A percentile compares a stretch with the other conserved stretches of the same genome.
These are phyloP conservation scores for Apodemia duryi DNA, from an alignment of 2,888 invertebrate genomes.

Conservation along the genomic window DNA sequence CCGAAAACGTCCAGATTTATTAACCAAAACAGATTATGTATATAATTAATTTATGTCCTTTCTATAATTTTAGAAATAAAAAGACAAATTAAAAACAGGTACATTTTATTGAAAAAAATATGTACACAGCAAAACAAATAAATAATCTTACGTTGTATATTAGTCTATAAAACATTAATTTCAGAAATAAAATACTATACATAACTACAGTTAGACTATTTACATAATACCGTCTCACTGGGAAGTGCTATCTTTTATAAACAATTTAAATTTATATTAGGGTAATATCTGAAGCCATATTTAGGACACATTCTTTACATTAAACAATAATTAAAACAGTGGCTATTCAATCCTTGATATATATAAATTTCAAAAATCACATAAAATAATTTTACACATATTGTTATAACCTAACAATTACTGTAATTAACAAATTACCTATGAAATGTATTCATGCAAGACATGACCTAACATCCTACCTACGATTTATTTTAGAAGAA, in stretches of 20 bases:
- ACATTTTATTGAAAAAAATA: conserved; percentile 80
- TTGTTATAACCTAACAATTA: conserved; percentile 65
- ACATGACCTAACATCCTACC: conserved; percentile 61
- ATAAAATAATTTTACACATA: conserved; percentile 61
- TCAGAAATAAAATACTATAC: conserved; percentile 79
- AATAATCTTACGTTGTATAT: conserved; percentile 79
- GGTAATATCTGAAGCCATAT: conserved; percentile 66
- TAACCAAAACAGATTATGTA: no score
- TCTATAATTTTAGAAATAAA: conserved; percentile 25
- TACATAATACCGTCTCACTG: conserved; percentile 75
- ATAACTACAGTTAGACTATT: conserved; percentile 75
- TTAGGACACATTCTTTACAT: conserved; percentile 62
- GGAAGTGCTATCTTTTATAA: conserved; percentile 66
- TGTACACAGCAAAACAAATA: conserved; percentile 80
- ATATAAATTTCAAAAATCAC: conserved; percentile 55
- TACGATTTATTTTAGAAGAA: conserved; percentile 50
- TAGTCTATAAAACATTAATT: conserved; percentile 80
- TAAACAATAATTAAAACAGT: conserved; percentile 69
- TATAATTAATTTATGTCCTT: no score
- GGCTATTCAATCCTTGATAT: conserved; percentile 62
- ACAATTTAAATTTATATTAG: conserved; percentile 67
- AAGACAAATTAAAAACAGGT: conserved; percentile 70
- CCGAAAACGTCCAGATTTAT: no score
- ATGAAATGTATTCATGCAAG: conserved; percentile 50
- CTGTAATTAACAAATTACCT: conserved; percentile 59